Conservation (phyloP, 2,888 invertebrate genomes). For the Heliconius sara region DNA sequence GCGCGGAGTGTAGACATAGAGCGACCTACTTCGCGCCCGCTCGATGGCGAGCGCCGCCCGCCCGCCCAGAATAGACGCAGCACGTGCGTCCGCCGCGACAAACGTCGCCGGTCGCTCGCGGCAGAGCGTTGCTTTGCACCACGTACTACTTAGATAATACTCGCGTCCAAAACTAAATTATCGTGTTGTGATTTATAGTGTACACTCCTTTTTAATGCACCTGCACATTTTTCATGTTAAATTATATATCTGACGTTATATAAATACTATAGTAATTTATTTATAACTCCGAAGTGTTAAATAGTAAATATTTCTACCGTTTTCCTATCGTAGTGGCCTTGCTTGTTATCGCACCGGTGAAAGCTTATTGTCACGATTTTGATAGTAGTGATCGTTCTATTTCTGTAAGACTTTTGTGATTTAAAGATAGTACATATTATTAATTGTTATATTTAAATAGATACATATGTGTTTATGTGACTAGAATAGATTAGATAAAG, state of each 20-base stretch:
- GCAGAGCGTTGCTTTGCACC: conserved; percentile 47
- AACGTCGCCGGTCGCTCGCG: conserved; percentile 60
- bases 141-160: conserved; percentile 38
- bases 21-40: conserved; percentile 79
- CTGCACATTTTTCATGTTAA: conserved; percentile 40
- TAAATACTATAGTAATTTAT: conserved; percentile 56
- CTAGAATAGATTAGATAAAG: conserved; percentile 33
- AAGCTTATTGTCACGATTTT: conserved; percentile 58
- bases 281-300: conserved; percentile 58
- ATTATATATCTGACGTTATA: conserved; percentile 48
- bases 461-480: conserved; percentile 49
- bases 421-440: conserved; percentile 39
- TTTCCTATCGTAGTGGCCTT: conserved; percentile 73
- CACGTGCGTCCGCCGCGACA: conserved; percentile 79
- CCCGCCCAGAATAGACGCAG: conserved; percentile 81
- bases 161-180: conserved; percentile 44
- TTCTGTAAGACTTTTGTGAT: conserved; percentile 45
- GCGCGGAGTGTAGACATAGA: conserved; percentile 53
- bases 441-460: conserved; percentile 49
- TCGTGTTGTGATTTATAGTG: conserved; percentile 50
- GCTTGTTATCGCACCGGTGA: conserved; percentile 65
- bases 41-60: conserved; percentile 67
- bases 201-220: conserved; percentile 26
- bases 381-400: conserved; percentile 48
- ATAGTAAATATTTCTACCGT: conserved; percentile 63